Evolutionary conservation across 2,797 vertebrate genomes (phyloP).

Genomic region (Esox lucius): DNA sequence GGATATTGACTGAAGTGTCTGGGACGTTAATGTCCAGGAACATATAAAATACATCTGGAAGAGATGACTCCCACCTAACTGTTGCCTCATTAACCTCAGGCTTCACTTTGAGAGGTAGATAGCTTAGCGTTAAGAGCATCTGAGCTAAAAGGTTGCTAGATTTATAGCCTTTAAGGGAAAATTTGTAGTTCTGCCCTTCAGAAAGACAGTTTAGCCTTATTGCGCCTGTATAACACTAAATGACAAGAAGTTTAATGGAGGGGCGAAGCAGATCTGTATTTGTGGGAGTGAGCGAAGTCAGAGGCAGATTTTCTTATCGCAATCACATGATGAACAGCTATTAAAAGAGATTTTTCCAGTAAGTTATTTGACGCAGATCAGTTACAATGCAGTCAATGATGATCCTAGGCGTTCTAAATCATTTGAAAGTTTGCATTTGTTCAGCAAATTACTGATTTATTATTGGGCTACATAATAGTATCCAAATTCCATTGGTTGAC

Average conservation of each 20-base stretch:
- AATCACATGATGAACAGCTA: not conserved
- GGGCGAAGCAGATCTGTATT: not conserved
- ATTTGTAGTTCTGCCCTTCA: too few species aligned
- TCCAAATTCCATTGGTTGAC: too few species aligned
- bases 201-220: too few species aligned
- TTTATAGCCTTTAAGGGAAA: too few species aligned
- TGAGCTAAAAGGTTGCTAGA: too few species aligned
- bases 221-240: too few species aligned
- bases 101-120: slow-evolving; percentile 79
- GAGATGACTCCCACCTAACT: slow-evolving; percentile 81
- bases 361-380: not conserved
- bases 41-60: slow-evolving; percentile 69
- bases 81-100: slow-evolving; percentile 77
- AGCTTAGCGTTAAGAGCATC: too few species aligned
- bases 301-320: not conserved
- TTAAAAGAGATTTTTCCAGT: not conserved
- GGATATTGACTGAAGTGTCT: not conserved
- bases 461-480: not conserved
- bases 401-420: not conserved
- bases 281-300: not conserved
- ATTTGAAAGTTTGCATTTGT: not conserved
- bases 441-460: not conserved
- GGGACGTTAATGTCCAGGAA: not conserved
- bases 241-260: too few species aligned
- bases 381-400: not conserved